Base-by-base conservation (phyloP, 2,888 invertebrate species). In the Asteroscopus sphinx region DNA sequence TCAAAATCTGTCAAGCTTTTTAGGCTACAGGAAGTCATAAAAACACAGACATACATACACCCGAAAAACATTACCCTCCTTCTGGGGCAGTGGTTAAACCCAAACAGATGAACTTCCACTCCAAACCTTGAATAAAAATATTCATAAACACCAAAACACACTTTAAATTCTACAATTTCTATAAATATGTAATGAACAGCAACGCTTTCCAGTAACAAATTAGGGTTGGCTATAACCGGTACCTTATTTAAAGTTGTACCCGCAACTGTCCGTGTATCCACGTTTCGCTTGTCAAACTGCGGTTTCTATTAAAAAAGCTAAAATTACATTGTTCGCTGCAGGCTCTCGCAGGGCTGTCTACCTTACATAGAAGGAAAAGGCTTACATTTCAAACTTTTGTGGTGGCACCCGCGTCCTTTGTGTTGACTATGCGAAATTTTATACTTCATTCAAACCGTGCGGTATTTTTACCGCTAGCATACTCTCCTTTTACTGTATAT, bases 281-380 rank as follows among this genome's bases (percentile, higher is more conserved):
- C 72, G 61, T 79, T 80, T 68, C 67, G 73, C 77, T 77, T 81
- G 79, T 78, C 79, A 77, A 55, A 63, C 68, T 60, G 77, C 37
- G 75, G 80, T 72, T 82, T 76, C 71, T 83, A 79, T 80, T 77
- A 82, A 81, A 82, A 81, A 80, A 80, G 75, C 75, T 80, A 81
- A 83, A 83, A 83, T 80, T 79, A 80, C 79, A 79, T 81, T 78
- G 81, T 80, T 80, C 66, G 73, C 76, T 74, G 73, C 73, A 74
- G 73, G 78, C 78, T 60, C 66, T 73, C 57, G 51, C 45, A 68
- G 77, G 81, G 81, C 74, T 82, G 82, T 77, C 81, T 81, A 76
- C 81, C 77, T 72, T 59, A 55, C 58, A 68, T 45, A 67, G 58
- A 77, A 76, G 76, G 68, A 67, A 70, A 73, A 75, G 58, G 66